phyloP scores from a whole-genome alignment of 2,797 vertebrate species.

The Todus mexicanus region DNA sequence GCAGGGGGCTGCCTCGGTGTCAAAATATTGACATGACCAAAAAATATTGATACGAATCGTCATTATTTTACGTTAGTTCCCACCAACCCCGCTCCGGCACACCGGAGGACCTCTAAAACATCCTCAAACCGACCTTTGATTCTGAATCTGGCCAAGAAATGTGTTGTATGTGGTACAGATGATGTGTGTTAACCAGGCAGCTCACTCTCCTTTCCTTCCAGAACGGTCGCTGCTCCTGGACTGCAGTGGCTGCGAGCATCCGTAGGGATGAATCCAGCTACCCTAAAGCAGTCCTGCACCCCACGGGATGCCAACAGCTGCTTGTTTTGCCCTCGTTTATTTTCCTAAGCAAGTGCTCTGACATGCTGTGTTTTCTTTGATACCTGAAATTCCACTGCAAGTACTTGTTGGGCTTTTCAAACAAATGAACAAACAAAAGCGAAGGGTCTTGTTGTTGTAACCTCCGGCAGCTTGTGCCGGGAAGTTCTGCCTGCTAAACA shows the following conservation, averaged over 20 bases:
- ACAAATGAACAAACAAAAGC: background rate
- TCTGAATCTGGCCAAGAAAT: background rate
- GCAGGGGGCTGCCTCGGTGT: background rate
- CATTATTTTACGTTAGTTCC: background rate
- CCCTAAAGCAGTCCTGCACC: background rate
- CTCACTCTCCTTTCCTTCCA: background rate
- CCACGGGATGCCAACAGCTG: background rate
- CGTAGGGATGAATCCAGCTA: background rate
- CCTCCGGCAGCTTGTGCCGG: background rate
- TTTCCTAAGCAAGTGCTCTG: background rate
- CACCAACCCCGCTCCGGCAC: background rate
- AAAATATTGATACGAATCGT: background rate
- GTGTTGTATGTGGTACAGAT: background rate
- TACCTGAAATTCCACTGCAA: background rate
- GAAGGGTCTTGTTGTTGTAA: background rate
- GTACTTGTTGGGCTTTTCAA: background rate
- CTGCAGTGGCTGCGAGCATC: background rate
- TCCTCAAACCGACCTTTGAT: background rate
- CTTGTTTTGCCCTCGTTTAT: background rate
- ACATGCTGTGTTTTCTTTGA: background rate
- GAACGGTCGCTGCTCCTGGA: fast-evolving
- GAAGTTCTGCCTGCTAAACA: background rate
- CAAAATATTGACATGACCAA: background rate
- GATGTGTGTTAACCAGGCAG: background rate
- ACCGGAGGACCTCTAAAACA: background rate